These are phyloP conservation scores for Pseudonaja textilis DNA, from an alignment of 2,113 vertebrate species.

Conservation along the genomic window DNA sequence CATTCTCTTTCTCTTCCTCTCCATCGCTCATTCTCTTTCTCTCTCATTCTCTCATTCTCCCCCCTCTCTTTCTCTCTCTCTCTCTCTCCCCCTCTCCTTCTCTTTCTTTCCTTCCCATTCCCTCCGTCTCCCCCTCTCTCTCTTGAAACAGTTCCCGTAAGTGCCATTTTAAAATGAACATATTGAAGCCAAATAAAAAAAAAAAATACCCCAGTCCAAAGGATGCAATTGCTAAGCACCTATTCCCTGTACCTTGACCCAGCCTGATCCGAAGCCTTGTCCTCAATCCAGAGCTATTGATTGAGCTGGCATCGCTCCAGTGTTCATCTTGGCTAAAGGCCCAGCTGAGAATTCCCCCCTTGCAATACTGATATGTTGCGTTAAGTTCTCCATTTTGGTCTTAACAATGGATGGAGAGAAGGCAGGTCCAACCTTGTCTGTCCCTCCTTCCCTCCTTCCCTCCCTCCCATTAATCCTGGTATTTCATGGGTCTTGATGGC, in stretches of 20 bases:
- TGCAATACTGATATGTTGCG: not conserved
- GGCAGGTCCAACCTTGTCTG: conserved; percentile 24
- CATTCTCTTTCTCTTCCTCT: too few species aligned
- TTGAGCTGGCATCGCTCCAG: not conserved
- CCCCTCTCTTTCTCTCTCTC: too few species aligned
- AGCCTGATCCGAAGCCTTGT: not conserved
- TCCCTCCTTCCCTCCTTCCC: not conserved
- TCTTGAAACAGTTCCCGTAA: not conserved
- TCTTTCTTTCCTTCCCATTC: too few species aligned
- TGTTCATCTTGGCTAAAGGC: not conserved
- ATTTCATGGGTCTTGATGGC: conserved; percentile 66
- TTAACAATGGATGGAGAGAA: not conserved
- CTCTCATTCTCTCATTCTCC: too few species aligned
- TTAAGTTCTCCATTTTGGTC: conserved; percentile 18
- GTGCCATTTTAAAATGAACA: not conserved
- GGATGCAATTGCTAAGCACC: not conserved
- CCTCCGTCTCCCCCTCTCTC: too few species aligned
- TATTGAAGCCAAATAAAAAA: not conserved
- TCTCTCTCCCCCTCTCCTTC: too few species aligned
- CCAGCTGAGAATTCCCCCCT: not conserved
- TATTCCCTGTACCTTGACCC: not conserved
- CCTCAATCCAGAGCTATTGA: not conserved
- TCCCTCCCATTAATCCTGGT: conserved; percentile 51
- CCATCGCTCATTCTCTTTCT: too few species aligned
- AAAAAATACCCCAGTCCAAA: not conserved